Evolutionary conservation across 2,113 vertebrate species (phyloP).

Genomic region (mouse (Mus musculus)): DNA sequence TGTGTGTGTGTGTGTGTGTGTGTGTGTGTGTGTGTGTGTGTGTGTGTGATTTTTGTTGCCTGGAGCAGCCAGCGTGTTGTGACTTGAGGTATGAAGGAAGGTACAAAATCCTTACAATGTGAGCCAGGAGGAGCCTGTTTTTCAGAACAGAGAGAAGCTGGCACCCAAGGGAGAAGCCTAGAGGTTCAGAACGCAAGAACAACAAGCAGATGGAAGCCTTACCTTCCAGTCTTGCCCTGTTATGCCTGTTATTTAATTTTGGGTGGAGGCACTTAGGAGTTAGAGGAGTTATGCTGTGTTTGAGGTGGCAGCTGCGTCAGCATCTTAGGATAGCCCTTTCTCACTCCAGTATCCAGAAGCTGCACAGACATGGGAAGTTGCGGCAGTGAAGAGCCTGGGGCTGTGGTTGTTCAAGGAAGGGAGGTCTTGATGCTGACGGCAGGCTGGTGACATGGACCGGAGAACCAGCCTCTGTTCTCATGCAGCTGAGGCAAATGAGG

Average conservation of each 20-base stretch:
- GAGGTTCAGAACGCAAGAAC: not conserved
- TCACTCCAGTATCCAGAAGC: not conserved
- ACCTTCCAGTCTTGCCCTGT: not conserved
- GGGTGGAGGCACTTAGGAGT: not conserved
- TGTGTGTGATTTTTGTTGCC: not conserved
- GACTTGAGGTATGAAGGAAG: not conserved
- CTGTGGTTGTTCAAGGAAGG: not conserved
- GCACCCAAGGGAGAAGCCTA: not conserved
- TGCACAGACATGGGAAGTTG: not conserved
- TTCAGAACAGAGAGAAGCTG: not conserved
- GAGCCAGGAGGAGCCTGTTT: not conserved
- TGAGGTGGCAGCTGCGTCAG: not conserved
- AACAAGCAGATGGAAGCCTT: not conserved
- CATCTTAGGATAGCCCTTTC: no score
- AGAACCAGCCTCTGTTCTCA: not conserved
- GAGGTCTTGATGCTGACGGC: not conserved
- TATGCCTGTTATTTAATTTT: not conserved
- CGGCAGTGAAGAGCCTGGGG: rapidly evolving
- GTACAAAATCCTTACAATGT: not conserved
- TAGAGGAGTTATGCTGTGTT: not conserved
- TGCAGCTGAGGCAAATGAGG: not conserved
- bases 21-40: no score
- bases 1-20: not conserved
- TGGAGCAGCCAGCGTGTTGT: not conserved
- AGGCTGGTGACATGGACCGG: not conserved